Evolutionary conservation across 64 coral and sea anemone genomes (phyloP), one percentile per base, ranked within the genome.

Genomic region (Orbicella faveolata): DNA sequence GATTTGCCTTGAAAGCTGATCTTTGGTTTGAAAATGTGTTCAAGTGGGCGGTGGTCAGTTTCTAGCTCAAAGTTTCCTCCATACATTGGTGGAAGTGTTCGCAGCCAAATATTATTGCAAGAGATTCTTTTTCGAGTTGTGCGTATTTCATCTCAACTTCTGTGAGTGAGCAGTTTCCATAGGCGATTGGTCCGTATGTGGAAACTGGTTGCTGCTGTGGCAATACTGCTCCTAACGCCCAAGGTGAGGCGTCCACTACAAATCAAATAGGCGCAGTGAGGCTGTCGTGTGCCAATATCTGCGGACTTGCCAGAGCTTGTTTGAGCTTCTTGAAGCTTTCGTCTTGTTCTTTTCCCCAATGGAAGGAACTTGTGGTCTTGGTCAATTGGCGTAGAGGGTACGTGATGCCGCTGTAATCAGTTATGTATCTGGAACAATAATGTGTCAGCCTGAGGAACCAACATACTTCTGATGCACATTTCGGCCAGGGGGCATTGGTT

Each of bases 51-150:
- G 44, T 92, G 75, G 48, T 92, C 83, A 21, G 78, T 90, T 65
- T 90, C 89, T 18, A 82, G 41, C 57, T 92, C 74, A 59, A 92
- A 92, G 16, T 69, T n/a, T 85, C 75, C 77, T 26, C 81, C 82
- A 86, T 85, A 91, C 52, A 92, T 26, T 11, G 37, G 74, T 92
- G 41, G 36, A 92, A 92, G 36, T 92, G 81, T 78, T 92, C 75
- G 76, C 90, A 92, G 25, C 83, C 90, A 36, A 86, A 92, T n/a
- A 92, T 75, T 15, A 92, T 87, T 26, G 83, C 90, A 15, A 80
- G 65, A 17, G 48, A 25, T 87, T 92, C 90, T 51, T 87, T 92
- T 37, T 93, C 86, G 15, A 83, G 88, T 79, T 83, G 55, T 10
- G 63, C 77, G 64, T 93, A 93, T 77, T 35, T 93, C 13, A 20